Conservation (phyloP, 2,888 invertebrate genomes). For the Dione juno region DNA sequence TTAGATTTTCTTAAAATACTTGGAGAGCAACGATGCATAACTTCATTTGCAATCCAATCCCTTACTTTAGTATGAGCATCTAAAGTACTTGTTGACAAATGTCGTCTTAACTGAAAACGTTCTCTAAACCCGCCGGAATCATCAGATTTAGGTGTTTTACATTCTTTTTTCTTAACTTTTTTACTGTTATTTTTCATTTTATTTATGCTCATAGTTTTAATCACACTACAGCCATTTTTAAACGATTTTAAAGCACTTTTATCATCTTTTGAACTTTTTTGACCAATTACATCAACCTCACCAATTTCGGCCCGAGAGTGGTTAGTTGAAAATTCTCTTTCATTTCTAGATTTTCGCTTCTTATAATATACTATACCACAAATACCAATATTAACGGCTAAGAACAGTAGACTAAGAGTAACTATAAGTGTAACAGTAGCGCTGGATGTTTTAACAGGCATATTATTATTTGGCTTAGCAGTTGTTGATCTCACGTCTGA, state of each 20-base stretch:
- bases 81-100: conserved; percentile 90
- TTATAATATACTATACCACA: conserved; percentile 87
- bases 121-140: conserved; percentile 83
- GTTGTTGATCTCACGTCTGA: conserved; percentile 54
- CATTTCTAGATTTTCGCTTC: conserved; percentile 82
- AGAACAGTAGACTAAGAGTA: conserved; percentile 87
- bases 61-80: conserved; percentile 94
- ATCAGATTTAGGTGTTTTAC: conserved; percentile 83
- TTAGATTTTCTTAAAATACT: conserved; percentile 84
- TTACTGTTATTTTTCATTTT: conserved; percentile 81
- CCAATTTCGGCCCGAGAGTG: conserved; percentile 80
- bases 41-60: conserved; percentile 93
- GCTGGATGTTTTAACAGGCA: conserved; percentile 81
- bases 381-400: conserved; percentile 88
- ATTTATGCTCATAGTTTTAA: conserved; percentile 81
- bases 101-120: conserved; percentile 86
- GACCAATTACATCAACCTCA: conserved; percentile 77
- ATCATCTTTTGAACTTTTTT: conserved; percentile 74
- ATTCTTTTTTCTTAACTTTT: conserved; percentile 81
- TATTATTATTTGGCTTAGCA: conserved; percentile 54
- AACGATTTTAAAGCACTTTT: conserved; percentile 72
- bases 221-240: conserved; percentile 84
- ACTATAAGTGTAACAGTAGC: conserved; percentile 86
- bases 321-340: conserved; percentile 71
- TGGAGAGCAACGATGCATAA: conserved; percentile 88